Evolutionary conservation across 2,888 invertebrate species (phyloP), one percentile per base, ranked within the genome.

Genomic region (Corbicula japonica): DNA sequence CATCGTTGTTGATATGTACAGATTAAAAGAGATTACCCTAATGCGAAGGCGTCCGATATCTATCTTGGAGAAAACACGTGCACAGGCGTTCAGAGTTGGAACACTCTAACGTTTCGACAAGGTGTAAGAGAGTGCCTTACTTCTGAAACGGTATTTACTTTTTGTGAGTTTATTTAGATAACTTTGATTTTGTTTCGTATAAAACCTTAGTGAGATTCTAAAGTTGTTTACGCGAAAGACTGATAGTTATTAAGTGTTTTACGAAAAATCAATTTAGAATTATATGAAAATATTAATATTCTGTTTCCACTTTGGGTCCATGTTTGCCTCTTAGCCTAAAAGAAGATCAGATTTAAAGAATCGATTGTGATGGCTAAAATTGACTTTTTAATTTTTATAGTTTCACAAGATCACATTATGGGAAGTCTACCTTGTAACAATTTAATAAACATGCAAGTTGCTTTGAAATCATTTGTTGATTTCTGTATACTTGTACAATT

Each of bases 21-120:
- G 6, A 44, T 32, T 80, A 12, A 30, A 62, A 4, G 58, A 68
- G 26, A 30, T 54, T 73, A 73, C 38, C 76, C 80, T n/a, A 28
- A 34, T 10, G 76, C 76, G 0, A 48, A 60, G 18, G 69, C 60
- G 0, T 73, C 76, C 3, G 76, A 72, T 32, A 80, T 80, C 15
- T 80, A 80, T 48, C 63, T 80, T 26, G 80, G 80, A 35, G 80
- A 76, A 63, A 80, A 80, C 54, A 60, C 44, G 30, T 80, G 80
- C 28, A 46, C 72, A 6, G 80, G 80, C 0, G n/a, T 56, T 26
- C 69, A 76, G 32, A 52, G 54, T 10, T 30, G 72, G 21, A 44
- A 65, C 26, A 18, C 23, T 12, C 28, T 80, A 12, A 41, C 38
- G 12, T 80, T 80, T 26, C 62, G 50, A n/a, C 73, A 80, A 28